Conservation (phyloP, 2,888 invertebrate species). For the Tricholauxania praeusta region DNA sequence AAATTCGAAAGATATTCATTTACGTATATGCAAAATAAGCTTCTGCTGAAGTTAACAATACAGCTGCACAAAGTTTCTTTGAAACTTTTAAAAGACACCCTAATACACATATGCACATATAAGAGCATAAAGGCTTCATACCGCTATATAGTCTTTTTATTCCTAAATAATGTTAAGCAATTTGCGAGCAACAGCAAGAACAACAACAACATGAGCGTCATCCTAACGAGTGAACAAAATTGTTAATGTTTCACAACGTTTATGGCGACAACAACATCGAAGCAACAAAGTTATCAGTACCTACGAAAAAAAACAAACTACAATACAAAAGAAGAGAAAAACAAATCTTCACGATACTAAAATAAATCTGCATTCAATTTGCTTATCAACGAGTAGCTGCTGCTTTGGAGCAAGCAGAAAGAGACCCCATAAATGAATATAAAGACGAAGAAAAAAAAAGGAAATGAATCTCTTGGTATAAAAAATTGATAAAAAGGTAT, state of each 20-base stretch:
- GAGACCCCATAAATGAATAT: background rate
- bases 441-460: conserved; percentile 6
- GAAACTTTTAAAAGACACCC: too few relatives aligned
- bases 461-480: conserved; percentile 11
- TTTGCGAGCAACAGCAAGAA: conserved; percentile 44
- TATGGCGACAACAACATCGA: conserved; percentile 28
- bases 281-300: conserved; percentile 27
- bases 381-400: conserved; percentile 57
- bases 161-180: conserved; percentile 51
- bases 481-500: conserved; percentile 5
- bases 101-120: too few relatives aligned
- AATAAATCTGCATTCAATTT: conserved; percentile 61
- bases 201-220: conserved; percentile 32
- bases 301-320: conserved; percentile 19
- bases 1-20: too few relatives aligned
- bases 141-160: conserved; percentile 33
- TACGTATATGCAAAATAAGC: too few relatives aligned
- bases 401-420: background rate
- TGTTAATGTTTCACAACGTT: conserved; percentile 47
- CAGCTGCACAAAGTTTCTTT: too few relatives aligned
- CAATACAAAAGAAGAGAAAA: conserved; percentile 16
- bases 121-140: too few relatives aligned
- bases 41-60: too few relatives aligned
- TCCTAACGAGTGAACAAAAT: conserved; percentile 47
- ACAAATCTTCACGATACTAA: conserved; percentile 11